Base-by-base conservation (phyloP, 2,888 invertebrate species). In the Candidula unifasciata region DNA sequence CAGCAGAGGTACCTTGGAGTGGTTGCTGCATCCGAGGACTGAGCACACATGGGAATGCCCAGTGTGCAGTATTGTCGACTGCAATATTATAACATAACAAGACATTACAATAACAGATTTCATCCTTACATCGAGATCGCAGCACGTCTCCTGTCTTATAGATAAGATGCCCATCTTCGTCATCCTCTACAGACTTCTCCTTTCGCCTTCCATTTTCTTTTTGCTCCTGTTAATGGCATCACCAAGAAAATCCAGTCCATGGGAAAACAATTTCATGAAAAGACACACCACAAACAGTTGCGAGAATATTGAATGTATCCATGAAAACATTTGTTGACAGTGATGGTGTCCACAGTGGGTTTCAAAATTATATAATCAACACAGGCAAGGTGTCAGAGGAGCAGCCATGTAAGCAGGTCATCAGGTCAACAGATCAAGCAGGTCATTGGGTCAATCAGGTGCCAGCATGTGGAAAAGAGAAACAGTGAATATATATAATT, bases 121-220 rank as follows among this genome's bases (percentile, higher is more conserved):
- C 73, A 77, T 90, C 90, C 92, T 93, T 93, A 95, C 99, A 99
- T 98, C 98, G 96, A 96, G 97, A 97, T 96, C 97, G 97, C 95
- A 99, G 97, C 95, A 97, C 96, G 96, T 99, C 99, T 95, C 99
- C 99, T 95, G 96, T 96, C 95, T 97, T 97, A 97, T 99, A 99
- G 95, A 99, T 97, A 95, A 99, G 97, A 95, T 99, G 99, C 95
- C 99, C 99, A 95, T 99, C 99, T 95, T 97, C 97, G 96, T 99
- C 99, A 96, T 99, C 93, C 96, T 98, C 97, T 95, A 99, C 97
- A 95, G 97, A 97, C 95, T 97, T 97, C 85, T 89, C 89, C 76
- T 84, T 82, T 82, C 85, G 82, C 87, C 85, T 85, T 84, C 68
- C 86, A 95, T 80, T 88, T 89, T 85, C 88, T 88, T 80, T 85